Evolutionary conservation across 2,888 invertebrate genomes (phyloP), one percentile per base, ranked within the genome.

Genomic region (Torymus auratus): DNA sequence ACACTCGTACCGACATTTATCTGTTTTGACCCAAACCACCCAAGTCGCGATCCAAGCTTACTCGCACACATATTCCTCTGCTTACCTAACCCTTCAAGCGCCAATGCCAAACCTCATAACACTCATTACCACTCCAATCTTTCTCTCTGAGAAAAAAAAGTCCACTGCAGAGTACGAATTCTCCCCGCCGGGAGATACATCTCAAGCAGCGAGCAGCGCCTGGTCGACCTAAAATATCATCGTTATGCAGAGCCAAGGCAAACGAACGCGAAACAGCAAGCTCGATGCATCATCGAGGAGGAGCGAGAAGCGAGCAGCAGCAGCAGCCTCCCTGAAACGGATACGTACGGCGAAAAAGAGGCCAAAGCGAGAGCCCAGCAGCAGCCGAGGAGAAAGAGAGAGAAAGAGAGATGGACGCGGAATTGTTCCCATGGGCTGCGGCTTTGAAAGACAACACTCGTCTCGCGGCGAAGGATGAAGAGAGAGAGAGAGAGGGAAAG

Each of bases 391-490:
- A 15, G 41, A 68, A 14, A 7, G 17, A 56, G 15, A 50, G 50
- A 53, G 14, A 17, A 13, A 2, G 53, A 64, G 50, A 12, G 72
- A 23, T 28, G 78, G 70, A 14, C 72, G 73, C 64, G 78, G 70
- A 82, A 80, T 78, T 80, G 80, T 82, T 83, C 83, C 82, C 83
- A 83, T 80, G 78, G 82, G 82, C 68, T 81, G 83, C 75, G 82
- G 82, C 77, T 80, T 74, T 81, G 83, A 81, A 83, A 83, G 83
- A 78, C 84, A 80, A 83, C 77, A 76, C 81, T 78, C 70, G 56
- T 64, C 41, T 41, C 41, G 41, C 41, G 41, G 41, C 41, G 41
- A 41, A 41, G 41, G 17, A 52, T 17, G 69, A 20, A 55, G 56
- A 12, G 61, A 12, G 58, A 23, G 52, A 52, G 52, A 52, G 64